Conservation (phyloP, 2,888 invertebrate species). For the Palloptera scutellata region DNA sequence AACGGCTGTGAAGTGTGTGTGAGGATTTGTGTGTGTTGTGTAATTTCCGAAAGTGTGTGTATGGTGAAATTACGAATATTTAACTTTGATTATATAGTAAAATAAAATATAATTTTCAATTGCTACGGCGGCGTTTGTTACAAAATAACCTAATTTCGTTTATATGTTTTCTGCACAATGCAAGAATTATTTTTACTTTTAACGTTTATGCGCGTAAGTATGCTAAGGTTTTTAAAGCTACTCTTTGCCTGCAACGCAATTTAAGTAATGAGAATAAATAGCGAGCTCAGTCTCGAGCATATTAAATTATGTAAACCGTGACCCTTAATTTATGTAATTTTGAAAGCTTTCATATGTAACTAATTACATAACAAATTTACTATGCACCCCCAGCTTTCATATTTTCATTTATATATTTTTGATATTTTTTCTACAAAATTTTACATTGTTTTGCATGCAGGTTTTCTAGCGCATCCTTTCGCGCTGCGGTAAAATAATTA, state of each 20-base stretch:
- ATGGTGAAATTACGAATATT: slow-evolving; percentile 31
- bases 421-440: not conserved
- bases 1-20: not conserved
- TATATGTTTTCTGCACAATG: slow-evolving; percentile 14
- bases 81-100: slow-evolving; percentile 34
- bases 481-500: no score
- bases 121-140: slow-evolving; percentile 29
- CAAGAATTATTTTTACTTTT: no score
- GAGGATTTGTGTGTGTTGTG: not conserved
- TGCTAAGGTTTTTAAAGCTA: no score
- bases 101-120: slow-evolving; percentile 39
- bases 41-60: not conserved
- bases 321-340: slow-evolving; percentile 2
- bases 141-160: slow-evolving; percentile 30
- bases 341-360: no score
- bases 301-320: slow-evolving; percentile 9
- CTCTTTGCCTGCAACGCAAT: no score
- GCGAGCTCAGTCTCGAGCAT: not conserved
- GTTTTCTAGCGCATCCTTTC: no score
- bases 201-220: no score
- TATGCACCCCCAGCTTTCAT: not conserved
- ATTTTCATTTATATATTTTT: not conserved
- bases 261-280: no score
- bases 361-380: no score
- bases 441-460: no score